phyloP scores from a whole-genome alignment of 2,113 vertebrate genomes.

The Melanocharis versteri region DNA sequence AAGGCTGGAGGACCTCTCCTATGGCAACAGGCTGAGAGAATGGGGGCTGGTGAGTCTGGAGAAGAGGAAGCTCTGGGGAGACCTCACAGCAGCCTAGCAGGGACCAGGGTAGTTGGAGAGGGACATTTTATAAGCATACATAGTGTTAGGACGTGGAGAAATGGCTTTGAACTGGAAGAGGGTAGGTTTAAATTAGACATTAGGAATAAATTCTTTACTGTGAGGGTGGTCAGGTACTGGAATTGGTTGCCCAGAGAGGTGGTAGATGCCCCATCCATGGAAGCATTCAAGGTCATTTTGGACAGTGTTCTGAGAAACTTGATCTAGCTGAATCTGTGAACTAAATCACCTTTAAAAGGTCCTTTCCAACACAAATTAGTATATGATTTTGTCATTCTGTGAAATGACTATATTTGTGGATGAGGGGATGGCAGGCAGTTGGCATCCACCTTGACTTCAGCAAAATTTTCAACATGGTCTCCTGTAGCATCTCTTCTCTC shows the following conservation, averaged over 20 bases:
- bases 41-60: neutral
- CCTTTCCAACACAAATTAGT: neutral
- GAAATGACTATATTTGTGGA: neutral
- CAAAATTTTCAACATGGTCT: neutral
- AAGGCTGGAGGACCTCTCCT: neutral
- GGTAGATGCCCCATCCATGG: neutral
- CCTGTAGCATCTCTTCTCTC: neutral
- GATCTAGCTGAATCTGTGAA: neutral
- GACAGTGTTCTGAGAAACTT: neutral
- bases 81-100: neutral
- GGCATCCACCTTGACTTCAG: neutral
- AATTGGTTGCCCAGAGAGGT: neutral
- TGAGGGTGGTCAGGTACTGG: neutral
- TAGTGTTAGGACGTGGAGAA: neutral
- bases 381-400: neutral
- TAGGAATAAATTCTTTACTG: neutral
- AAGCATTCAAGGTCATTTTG: neutral
- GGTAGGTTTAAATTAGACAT: neutral
- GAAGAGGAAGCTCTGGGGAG: neutral
- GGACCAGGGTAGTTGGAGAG: neutral
- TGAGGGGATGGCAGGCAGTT: fast-evolving
- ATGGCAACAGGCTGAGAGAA: neutral
- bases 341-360: neutral
- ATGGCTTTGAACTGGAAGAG: neutral
- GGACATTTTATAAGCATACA: neutral